Evolutionary conservation across 2,113 vertebrate genomes (phyloP).

Genomic region (Rhinoptilus africanus): DNA sequence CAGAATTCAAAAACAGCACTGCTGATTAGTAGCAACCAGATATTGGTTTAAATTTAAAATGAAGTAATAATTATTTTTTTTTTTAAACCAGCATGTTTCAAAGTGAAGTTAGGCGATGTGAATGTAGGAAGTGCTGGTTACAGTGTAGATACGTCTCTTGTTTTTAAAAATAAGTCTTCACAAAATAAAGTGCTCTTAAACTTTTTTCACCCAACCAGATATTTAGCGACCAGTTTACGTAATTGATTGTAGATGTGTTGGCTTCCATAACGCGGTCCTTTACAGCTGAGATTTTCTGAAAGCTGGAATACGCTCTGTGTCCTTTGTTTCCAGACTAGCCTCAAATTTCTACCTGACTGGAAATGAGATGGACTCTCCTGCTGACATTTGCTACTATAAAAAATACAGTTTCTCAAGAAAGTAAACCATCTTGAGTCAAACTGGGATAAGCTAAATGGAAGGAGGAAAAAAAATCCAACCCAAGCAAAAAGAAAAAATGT

Average conservation of each 20-base stretch:
- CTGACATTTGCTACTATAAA: not conserved
- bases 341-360: not conserved
- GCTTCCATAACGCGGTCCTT: not conserved
- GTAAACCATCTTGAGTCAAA: not conserved
- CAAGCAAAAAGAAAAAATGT: not conserved
- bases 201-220: slow-evolving; percentile 28
- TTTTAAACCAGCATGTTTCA: slow-evolving; percentile 13
- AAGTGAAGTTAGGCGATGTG: slow-evolving; percentile 4
- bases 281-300: not conserved
- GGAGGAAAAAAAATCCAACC: not conserved
- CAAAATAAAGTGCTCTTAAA: slow-evolving; percentile 77
- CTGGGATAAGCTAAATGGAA: not conserved
- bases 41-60: slow-evolving; percentile 37
- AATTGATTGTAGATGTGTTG: not conserved
- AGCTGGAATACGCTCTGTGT: not conserved
- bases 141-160: slow-evolving; percentile 12
- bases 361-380: not conserved
- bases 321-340: not conserved
- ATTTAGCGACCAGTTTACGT: slow-evolving; percentile 7
- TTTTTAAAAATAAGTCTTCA: slow-evolving; percentile 40
- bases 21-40: slow-evolving; percentile 2
- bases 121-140: slow-evolving; percentile 49
- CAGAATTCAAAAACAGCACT: not conserved
- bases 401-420: not conserved
- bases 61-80: not conserved